Evolutionary conservation across 2,797 vertebrate species (phyloP), one percentile per base, ranked within the genome.

Genomic region (Balearica regulorum): DNA sequence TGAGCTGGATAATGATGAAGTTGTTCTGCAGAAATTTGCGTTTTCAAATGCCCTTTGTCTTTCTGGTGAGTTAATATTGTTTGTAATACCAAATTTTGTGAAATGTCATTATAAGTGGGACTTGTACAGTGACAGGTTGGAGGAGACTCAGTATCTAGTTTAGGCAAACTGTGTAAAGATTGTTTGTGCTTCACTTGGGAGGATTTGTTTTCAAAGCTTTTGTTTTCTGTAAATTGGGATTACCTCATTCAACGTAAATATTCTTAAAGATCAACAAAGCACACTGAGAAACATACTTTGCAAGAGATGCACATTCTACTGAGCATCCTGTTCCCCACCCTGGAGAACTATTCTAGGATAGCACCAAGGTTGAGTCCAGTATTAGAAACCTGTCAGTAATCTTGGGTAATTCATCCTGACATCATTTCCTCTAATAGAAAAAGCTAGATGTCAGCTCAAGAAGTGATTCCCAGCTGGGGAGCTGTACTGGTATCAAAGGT

Each of bases 31-130:
- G 97, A 99, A 99, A 91, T 99, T 99, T 97, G 99, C 99, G 13
- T 99, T 99, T 98, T 99, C 99, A 62, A 99, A 99, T 87, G 99
- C 99, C 2, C 98, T 99, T 25, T 99, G 98, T 97, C 98, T 99
- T 76, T 99, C 99, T 95, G 99, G 99, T 99, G 93, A 98, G 98
- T 88, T 53, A 81, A 7, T 93, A 11, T 31, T 90, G 41, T 90
- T 87, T 7, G 2, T 87, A 44, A 5, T 72, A 10, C 26, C 48
- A 28, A 24, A 68, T 80, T 62, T 64, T 94, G 68, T 94, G 65
- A 85, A 79, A 26, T 55, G 26, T 41, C 46, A 46, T 82, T 49
- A 1, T 41, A 81, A 90, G 22, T 61, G 48, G 25, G 37, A 65
- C 37, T 53, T 66, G 18, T 29, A 49, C 31, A 46, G 64, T 31